A percentile compares a stretch with the other conserved stretches of the same genome.
These are phyloP conservation scores for Mesocricetus auratus DNA, from an alignment of 2,113 vertebrate genomes.

Conservation along the genomic window DNA sequence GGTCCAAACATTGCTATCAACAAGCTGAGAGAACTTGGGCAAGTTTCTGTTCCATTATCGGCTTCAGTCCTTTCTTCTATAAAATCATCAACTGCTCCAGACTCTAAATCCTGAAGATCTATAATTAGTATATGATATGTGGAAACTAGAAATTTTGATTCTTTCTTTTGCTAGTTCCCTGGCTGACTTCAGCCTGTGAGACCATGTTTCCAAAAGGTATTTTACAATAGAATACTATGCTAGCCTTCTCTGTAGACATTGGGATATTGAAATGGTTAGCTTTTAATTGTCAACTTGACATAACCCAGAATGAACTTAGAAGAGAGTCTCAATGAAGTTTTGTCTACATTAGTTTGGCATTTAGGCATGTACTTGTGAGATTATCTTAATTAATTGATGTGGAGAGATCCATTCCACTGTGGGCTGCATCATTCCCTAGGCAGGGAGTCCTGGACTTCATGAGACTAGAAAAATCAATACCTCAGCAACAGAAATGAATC, in stretches of 20 bases:
- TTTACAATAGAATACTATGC: neutral
- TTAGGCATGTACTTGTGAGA: neutral
- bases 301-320: neutral
- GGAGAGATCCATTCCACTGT: neutral
- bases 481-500: neutral
- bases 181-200: neutral
- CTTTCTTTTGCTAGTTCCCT: neutral
- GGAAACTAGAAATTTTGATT: neutral
- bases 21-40: neutral
- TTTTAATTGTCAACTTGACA: neutral
- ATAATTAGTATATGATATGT: neutral
- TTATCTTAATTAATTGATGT: neutral
- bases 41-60: neutral
- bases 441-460: neutral
- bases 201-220: neutral
- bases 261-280: neutral
- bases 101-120: neutral
- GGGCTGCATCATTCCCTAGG: neutral
- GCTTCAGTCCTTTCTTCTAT: neutral
- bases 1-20: neutral
- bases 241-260: neutral
- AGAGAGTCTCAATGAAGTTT: neutral
- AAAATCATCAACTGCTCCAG: neutral
- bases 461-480: neutral
- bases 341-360: neutral